Percentiles rank a stretch among this genome's conserved stretches.
These are phyloP conservation scores for Drosophila setifemur DNA, from an alignment of 1,140 invertebrate genomes.

Conservation along the genomic window DNA sequence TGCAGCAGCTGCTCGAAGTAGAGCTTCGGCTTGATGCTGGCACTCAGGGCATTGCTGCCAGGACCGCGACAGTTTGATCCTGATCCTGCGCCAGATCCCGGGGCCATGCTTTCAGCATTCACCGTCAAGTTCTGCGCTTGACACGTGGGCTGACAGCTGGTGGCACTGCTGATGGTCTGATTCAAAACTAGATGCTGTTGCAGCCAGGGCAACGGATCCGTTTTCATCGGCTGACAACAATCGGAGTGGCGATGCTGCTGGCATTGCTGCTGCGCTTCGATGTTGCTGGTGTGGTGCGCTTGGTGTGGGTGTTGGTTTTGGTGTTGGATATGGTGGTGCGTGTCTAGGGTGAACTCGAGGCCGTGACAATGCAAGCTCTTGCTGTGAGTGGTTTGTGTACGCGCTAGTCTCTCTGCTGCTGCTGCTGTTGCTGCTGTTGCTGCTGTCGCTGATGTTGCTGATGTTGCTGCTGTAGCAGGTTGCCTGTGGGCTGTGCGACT, in stretches of 20 bases:
- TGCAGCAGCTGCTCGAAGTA: conserved; percentile 68
- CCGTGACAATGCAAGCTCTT: conserved; percentile 58
- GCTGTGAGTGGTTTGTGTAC: conserved; percentile 66
- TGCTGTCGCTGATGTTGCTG: conserved; percentile 8
- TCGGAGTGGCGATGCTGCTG: conserved; percentile 16
- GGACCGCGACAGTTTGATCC: conserved; percentile 41
- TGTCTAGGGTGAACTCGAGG: conserved; percentile 60
- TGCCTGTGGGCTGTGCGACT: conserved; percentile 17
- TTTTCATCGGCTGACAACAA: conserved; percentile 62
- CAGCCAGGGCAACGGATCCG: conserved; percentile 80
- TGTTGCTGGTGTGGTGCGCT: conserved; percentile 21
- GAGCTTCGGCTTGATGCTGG: conserved; percentile 60
- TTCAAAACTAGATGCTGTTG: conserved; percentile 82
- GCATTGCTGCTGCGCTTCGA: conserved; percentile 13
- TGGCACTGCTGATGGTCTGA: conserved; percentile 64
- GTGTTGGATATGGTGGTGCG: conserved; percentile 40
- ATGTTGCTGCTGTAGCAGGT: conserved; percentile 15
- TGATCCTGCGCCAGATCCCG: conserved; percentile 7
- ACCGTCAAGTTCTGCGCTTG: conserved; percentile 71
- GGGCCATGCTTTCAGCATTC: conserved; percentile 60
- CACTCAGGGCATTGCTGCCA: conserved; percentile 58
- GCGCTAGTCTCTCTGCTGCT: conserved; percentile 29
- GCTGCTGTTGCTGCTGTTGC: conserved; percentile 12
- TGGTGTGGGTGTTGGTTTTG: conserved; percentile 12
- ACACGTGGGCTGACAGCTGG: conserved; percentile 62